Evolutionary conservation across 2,113 vertebrate genomes (phyloP).

Genomic region (Dinomys branickii): DNA sequence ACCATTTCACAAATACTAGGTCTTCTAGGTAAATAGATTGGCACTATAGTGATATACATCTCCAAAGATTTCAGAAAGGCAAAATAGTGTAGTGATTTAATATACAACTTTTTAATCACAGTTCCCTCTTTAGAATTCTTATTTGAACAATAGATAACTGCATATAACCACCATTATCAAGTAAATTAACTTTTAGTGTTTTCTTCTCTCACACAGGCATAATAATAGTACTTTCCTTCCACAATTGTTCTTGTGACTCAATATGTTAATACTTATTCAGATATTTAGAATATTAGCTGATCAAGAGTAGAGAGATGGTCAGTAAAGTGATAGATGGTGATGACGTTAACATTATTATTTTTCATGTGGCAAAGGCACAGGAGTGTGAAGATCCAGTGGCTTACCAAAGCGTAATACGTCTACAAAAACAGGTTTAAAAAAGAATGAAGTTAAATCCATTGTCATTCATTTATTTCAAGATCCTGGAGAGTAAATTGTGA

Average conservation of each 20-base stretch:
- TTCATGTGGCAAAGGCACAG: background rate
- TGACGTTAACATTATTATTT: too few relatives aligned
- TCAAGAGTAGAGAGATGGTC: background rate
- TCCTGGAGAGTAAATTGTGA: background rate
- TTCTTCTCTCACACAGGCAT: background rate
- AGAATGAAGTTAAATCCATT: background rate
- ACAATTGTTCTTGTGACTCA: background rate
- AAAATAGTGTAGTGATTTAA: accelerated
- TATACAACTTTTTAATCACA: background rate
- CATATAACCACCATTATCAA: background rate
- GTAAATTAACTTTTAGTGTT: background rate
- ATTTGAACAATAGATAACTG: background rate
- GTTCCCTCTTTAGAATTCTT: background rate
- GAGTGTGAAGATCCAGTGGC: background rate
- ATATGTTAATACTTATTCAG: background rate
- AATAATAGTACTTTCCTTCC: background rate
- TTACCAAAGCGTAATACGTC: background rate
- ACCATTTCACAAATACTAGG: background rate
- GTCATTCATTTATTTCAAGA: background rate
- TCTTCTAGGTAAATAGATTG: background rate
- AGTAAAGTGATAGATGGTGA: background rate
- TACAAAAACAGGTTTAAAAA: background rate
- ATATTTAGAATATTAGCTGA: background rate
- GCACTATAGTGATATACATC: background rate
- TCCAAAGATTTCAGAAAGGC: background rate